Base-by-base conservation (phyloP, 2,888 invertebrate species). In the Cartodere bifasciata region DNA sequence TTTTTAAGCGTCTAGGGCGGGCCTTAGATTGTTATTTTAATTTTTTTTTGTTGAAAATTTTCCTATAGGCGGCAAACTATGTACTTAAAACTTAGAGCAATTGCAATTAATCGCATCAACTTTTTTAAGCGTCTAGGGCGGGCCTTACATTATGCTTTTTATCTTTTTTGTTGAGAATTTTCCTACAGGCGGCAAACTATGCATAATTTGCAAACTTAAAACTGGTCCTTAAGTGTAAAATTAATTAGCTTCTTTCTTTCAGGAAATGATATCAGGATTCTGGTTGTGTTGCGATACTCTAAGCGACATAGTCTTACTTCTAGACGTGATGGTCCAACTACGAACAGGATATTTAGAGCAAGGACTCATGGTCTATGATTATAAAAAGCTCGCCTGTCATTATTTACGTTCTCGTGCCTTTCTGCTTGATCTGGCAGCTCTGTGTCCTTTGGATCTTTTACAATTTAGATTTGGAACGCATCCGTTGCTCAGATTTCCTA, bases 301-400 rank as follows among this genome's bases (percentile, higher is more conserved):
- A 49, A 83, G 84, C 52, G 94, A 94, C 64, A 52, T 84, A 42
- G 77, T 90, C 38, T 92, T 90, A 63, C 68, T 90, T 30, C 58
- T 85, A 43, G 94, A 95, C 64, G 77, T 94, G 44, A 72, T 77
- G 31, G 87, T 92, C 38, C 94, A 94, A 62, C 75, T 94, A 46
- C 70, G 94, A 41, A 94, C 94, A 24, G 94, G 94, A 11, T 94
- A 92, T 58, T 65, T 94, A 50, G 92, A 94, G 59, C 90, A 90
- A 55, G 94, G 91, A 22, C 72, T 92, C 12, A 88, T 92, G 82
- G 84, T 94, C 23, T 91, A 88, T 64, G 85, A 94, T 58, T 81
- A 81, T 38, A 81, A 72, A 53, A 92, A 92, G 56, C 66, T 94
- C 39, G 87, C 91, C 33, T 76, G 76, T 42, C 90, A 91, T 57